phyloP scores from a whole-genome alignment of 2,888 invertebrate genomes.

The Pherbina coryleti region DNA sequence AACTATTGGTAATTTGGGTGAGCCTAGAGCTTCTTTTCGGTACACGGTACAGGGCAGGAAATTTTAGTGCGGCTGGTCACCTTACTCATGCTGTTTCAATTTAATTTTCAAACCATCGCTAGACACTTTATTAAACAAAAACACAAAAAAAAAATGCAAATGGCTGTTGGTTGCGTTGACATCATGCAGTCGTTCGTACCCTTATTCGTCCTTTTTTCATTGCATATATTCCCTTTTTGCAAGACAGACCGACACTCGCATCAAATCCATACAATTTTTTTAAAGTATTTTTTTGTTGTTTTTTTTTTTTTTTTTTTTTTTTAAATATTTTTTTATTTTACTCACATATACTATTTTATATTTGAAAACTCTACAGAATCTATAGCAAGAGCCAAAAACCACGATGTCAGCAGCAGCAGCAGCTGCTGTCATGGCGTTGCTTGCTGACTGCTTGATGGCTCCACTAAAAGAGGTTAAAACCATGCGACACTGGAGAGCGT shows the following conservation, averaged over 20 bases:
- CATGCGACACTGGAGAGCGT: slow-evolving; percentile 8
- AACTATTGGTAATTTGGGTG: too few relatives aligned
- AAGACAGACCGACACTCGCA: not conserved
- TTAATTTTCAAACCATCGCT: slow-evolving; percentile 1
- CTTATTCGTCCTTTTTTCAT: not conserved
- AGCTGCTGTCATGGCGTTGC: slow-evolving; percentile 9
- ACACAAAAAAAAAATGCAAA: not conserved
- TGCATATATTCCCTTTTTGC: not conserved
- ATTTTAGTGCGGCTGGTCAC: not conserved
- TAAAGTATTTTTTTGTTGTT: not conserved
- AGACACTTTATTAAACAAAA: slow-evolving; percentile 14
- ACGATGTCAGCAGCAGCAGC: slow-evolving; percentile 23
- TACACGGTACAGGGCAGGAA: too few relatives aligned
- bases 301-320: slow-evolving; percentile 6
- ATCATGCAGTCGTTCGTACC: slow-evolving; percentile 2
- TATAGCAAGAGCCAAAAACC: slow-evolving; percentile 1
- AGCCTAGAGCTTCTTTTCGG: too few relatives aligned
- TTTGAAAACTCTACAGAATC: slow-evolving; percentile 1
- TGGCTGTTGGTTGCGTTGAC: slow-evolving; percentile 1
- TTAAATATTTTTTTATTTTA: not conserved
- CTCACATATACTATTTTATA: too few relatives aligned
- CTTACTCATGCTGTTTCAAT: slow-evolving; percentile 23
- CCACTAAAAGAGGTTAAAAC: slow-evolving; percentile 23
- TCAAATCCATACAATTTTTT: slow-evolving; percentile 11
- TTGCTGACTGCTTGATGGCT: slow-evolving; percentile 22